These are phyloP conservation scores for Wasmannia auropunctata DNA, from an alignment of 1,140 invertebrate genomes.

Conservation along the genomic window DNA sequence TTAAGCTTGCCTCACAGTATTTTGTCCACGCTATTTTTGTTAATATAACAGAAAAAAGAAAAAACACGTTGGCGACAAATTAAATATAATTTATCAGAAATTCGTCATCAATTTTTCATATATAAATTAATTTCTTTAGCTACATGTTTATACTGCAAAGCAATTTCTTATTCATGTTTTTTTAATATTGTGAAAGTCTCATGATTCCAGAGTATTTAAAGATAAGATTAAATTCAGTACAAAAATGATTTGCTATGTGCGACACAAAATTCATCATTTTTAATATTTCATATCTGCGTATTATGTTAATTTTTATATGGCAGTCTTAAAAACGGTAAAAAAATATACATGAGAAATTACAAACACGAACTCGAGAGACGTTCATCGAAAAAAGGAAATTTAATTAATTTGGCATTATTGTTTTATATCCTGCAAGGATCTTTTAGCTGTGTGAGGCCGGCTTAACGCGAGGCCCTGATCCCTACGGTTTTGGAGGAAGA, in stretches of 20 bases:
- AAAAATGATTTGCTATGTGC: background rate
- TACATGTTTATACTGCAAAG: background rate
- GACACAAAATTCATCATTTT: background rate
- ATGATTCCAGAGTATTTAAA: background rate
- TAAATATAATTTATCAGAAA: background rate
- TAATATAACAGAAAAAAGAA: background rate
- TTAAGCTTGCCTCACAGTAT: constrained; percentile 65
- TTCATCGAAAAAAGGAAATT: background rate
- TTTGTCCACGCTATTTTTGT: background rate
- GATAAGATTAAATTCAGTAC: background rate
- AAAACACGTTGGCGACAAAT: background rate
- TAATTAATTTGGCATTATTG: background rate
- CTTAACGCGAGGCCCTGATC: constrained; percentile 71
- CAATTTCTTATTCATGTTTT: background rate
- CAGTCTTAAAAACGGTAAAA: background rate
- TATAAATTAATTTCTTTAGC: background rate
- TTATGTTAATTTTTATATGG: background rate
- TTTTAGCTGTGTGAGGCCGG: constrained; percentile 55
- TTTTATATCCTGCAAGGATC: background rate
- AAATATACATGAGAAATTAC: background rate
- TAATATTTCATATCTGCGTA: background rate
- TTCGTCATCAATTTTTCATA: background rate
- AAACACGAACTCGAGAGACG: background rate
- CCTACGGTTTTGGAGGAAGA: constrained; percentile 80
- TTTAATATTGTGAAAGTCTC: background rate